Conservation (phyloP, 2,113 vertebrate species). For the Zosterops pallidus region DNA sequence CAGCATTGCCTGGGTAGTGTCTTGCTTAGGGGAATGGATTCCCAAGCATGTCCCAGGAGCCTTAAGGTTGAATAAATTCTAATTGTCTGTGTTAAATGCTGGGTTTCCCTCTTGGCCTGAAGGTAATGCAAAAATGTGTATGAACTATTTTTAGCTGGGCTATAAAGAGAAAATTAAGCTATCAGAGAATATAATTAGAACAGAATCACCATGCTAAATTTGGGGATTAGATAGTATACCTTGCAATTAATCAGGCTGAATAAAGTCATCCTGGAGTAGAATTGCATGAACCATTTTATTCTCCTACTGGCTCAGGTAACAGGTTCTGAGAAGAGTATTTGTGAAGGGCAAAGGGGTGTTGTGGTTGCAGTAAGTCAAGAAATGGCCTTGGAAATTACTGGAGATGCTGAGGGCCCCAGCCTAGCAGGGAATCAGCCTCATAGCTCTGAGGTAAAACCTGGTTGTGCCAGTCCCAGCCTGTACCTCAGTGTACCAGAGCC, state of each 20-base stretch:
- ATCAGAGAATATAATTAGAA: neutral
- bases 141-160: slow-evolving; percentile 1
- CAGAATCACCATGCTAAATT: neutral
- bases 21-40: neutral
- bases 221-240: neutral
- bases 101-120: neutral
- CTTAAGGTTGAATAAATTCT: neutral
- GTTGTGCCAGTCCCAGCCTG: neutral
- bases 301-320: neutral
- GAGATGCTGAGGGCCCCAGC: neutral
- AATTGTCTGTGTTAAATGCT: neutral
- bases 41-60: neutral
- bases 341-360: neutral
- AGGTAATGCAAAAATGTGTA: neutral
- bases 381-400: neutral
- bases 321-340: neutral
- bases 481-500: neutral
- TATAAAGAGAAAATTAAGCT: neutral
- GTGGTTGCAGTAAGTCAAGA: neutral
- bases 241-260: neutral
- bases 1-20: neutral
- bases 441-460: neutral
- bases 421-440: accelerated
- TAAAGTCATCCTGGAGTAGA: neutral
- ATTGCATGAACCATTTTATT: neutral